Evolutionary conservation across 1,140 invertebrate species (phyloP).

Genomic region (Drosophila nebulosa): DNA sequence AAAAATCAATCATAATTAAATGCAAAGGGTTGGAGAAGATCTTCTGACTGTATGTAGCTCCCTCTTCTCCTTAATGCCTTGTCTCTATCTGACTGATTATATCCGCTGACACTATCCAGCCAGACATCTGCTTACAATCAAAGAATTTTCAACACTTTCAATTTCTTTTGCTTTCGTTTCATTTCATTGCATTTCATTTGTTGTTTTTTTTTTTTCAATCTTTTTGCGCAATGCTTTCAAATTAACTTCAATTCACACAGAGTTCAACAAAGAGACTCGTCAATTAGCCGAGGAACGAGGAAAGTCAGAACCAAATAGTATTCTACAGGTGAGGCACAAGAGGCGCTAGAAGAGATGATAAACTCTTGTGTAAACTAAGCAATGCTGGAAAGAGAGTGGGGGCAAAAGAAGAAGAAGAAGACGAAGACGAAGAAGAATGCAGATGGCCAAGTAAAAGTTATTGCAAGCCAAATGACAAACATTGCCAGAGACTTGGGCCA

Average conservation of each 20-base stretch:
- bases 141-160: conserved; percentile 40
- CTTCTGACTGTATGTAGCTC: too few relatives aligned
- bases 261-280: conserved; percentile 27
- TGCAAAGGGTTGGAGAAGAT: too few relatives aligned
- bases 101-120: neutral
- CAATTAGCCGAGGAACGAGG: conserved; percentile 54
- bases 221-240: conserved; percentile 58
- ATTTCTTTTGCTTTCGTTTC: conserved; percentile 15
- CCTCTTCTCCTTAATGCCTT: neutral
- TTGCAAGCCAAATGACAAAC: conserved; percentile 75
- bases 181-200: neutral
- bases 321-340: neutral
- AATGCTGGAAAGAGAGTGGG: neutral
- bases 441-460: conserved; percentile 69
- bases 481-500: conserved; percentile 32
- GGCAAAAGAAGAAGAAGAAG: neutral
- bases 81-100: conserved; percentile 7
- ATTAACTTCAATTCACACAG: conserved; percentile 71
- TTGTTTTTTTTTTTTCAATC: neutral
- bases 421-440: conserved; percentile 14
- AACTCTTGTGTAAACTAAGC: conserved; percentile 60
- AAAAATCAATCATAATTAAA: too few relatives aligned
- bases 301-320: neutral
- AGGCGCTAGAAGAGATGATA: conserved; percentile 52
- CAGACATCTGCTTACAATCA: conserved; percentile 13